Evolutionary conservation across 2,113 vertebrate genomes (phyloP), one percentile per base, ranked within the genome.

Genomic region (Phylloscopus whistleri): DNA sequence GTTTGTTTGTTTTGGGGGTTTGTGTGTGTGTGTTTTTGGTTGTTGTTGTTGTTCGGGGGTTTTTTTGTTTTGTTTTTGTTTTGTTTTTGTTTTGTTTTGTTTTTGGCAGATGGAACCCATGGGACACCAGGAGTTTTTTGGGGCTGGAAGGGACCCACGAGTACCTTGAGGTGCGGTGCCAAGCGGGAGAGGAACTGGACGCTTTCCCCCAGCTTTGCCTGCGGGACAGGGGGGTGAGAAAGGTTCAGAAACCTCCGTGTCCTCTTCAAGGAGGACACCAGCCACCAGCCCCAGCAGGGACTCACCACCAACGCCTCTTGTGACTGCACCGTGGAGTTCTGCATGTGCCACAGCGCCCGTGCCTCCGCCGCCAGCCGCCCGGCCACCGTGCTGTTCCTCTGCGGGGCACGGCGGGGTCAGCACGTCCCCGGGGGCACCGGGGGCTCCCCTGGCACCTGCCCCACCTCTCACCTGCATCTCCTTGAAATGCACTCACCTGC

Each of bases 221-320:
- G 86, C 1, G 12, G 92, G 62, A 95, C 59, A 24, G 44, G 8
- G 62, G 70, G 30, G 26, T 79, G 46, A 96, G 46, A 68, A 60
- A 11, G 5, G 7, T 8, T 8, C 55, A 37, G 58, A 87, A 87
- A 4, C 24, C 19, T n/a, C 2, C 0, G 8, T 4, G 4, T 14
- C 56, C 15, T 22, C n/a, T 84, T 49, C 56, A 21, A 0, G 2
- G 35, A 7, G 21, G 27, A 41, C 41, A 41, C 14, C 41, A 41
- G 43, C 55, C 46, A 10, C 30, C 68, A 33, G 18, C 46, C 46
- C 33, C 4, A 0, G 26, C 44, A 5, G 0, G 0, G 12, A 96
- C 98, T 96, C 89, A 98, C 98, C 97, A 98, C 87, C 5, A 98
- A 77, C n/a, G 43, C 89, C 78, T 98, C 93, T 78, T 97, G 97